Evolutionary conservation across 1,140 invertebrate species (phyloP).

Genomic region (Vollenhovia emeryi): DNA sequence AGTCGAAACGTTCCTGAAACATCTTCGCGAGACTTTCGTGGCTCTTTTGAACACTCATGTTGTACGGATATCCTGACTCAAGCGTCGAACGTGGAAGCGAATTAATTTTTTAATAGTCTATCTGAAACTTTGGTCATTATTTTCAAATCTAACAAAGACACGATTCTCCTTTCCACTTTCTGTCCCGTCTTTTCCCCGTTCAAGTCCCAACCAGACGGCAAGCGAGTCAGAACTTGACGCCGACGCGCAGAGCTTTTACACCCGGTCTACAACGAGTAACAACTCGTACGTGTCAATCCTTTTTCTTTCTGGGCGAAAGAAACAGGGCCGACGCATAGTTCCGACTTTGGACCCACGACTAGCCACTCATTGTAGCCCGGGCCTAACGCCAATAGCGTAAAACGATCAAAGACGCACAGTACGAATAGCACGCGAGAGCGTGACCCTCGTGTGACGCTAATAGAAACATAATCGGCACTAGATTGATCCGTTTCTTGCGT

Average conservation of each 20-base stretch:
- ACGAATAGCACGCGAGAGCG: slow-evolving; percentile 11
- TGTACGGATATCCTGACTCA: neutral
- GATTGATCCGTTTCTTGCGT: slow-evolving; percentile 10
- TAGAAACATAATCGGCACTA: slow-evolving; percentile 10
- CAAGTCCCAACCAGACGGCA: neutral
- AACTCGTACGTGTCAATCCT: no score
- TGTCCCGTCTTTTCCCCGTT: neutral
- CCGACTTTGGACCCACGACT: no score
- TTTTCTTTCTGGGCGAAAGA: no score
- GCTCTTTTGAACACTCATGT: neutral
- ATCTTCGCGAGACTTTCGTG: neutral
- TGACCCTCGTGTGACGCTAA: neutral
- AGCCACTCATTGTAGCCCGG: no score
- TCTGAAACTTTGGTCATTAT: no score
- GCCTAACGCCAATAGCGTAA: neutral
- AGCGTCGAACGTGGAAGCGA: neutral
- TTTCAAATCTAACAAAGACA: neutral
- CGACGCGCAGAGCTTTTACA: neutral
- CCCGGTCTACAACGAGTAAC: no score
- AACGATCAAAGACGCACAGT: neutral
- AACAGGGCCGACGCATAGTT: no score
- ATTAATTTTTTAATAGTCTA: neutral
- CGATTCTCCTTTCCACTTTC: neutral
- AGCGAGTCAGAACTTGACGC: neutral
- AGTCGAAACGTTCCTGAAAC: neutral